Evolutionary conservation across 2,113 vertebrate genomes (phyloP).

Genomic region (Onychorhynchus coronatus): DNA sequence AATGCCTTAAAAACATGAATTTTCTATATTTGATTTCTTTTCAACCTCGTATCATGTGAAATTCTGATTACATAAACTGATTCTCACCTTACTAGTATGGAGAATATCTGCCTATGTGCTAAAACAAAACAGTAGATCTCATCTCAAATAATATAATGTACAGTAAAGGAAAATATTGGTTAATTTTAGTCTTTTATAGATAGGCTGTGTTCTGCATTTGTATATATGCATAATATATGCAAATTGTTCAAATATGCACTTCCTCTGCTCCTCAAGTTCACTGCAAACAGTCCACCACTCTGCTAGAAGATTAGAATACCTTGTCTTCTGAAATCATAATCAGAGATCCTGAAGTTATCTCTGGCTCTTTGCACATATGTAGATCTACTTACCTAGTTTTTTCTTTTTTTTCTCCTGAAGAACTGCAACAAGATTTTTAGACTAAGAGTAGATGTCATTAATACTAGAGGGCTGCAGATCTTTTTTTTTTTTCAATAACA

Average conservation of each 20-base stretch:
- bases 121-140: not conserved
- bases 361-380: not conserved
- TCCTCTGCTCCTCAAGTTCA: not conserved
- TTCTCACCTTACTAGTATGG: not conserved
- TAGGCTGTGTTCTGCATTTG: not conserved
- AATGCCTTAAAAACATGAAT: not conserved
- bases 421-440: not conserved
- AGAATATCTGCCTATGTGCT: not conserved
- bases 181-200: not conserved
- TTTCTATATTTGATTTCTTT: not conserved
- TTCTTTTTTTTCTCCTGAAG: not conserved
- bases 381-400: not conserved
- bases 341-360: not conserved
- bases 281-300: not conserved
- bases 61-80: not conserved
- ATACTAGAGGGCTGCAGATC: not conserved
- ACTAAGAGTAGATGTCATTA: not conserved
- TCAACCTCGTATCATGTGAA: not conserved
- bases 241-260: not conserved
- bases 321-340: not conserved
- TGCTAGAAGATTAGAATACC: not conserved
- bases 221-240: not conserved
- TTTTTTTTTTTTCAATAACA: not conserved
- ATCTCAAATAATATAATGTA: not conserved
- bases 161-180: not conserved